phyloP scores from a whole-genome alignment of 2,113 vertebrate genomes.

The Platichthys stellatus region DNA sequence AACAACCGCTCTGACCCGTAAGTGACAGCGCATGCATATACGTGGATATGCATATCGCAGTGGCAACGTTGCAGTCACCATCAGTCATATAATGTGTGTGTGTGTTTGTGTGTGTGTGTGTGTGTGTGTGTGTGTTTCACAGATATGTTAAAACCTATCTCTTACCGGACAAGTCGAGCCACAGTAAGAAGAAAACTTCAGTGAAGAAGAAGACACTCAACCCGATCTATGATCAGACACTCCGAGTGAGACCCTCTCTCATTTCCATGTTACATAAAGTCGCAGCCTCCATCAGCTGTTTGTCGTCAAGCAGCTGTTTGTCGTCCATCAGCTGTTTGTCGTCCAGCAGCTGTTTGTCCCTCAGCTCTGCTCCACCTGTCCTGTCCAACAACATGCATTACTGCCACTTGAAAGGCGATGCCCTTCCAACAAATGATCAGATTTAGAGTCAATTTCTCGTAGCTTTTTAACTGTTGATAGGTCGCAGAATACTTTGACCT shows the following conservation, averaged over 20 bases:
- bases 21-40: conserved; percentile 68
- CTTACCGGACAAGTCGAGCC: conserved; percentile 90
- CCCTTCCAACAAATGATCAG: not conserved
- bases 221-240: conserved; percentile 91
- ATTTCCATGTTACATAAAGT: conserved; percentile 27
- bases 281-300: not conserved
- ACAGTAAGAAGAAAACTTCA: conserved; percentile 92
- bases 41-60: conserved; percentile 2
- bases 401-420: not conserved
- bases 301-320: not conserved
- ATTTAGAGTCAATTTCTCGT: not conserved
- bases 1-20: conserved; percentile 92
- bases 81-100: not conserved
- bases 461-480: not conserved
- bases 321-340: not conserved
- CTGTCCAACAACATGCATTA: conserved; percentile 1
- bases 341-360: not conserved
- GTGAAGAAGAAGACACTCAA: conserved; percentile 92
- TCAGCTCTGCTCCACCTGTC: not conserved
- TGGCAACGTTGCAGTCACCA: not conserved
- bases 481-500: not conserved
- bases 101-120: not conserved
- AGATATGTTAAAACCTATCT: conserved; percentile 97
- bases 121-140: conserved; percentile 30
- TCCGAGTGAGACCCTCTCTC: conserved; percentile 82